Evolutionary conservation across 2,113 vertebrate genomes (phyloP), one percentile per base, ranked within the genome.

Genomic region (Pluvianellus socialis): DNA sequence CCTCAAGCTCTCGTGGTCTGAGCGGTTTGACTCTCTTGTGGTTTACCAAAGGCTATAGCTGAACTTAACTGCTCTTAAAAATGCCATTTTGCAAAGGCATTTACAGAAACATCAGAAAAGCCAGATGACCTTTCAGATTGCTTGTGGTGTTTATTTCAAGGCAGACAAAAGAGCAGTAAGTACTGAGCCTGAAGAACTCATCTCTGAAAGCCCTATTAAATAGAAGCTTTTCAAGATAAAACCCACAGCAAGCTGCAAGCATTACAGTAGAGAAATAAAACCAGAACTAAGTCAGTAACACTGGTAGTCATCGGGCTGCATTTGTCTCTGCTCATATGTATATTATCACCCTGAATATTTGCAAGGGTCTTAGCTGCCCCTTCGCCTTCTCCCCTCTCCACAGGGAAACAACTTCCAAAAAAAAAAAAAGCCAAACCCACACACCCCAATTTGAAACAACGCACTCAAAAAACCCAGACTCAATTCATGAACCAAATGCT

Each of bases 31-130:
- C 47, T 67, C 66, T 83, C 42, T n/a, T 84, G 88, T 81, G 86
- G 91, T 79, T 97, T 91, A 75, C 95, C 86, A 79, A 81, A 92
- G 86, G 95, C 86, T 89, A 28, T 3, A 79, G 75, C 90, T 96
- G 94, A 92, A 95, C 80, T 92, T 94, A 94, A 94, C 88, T 71
- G 73, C 83, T 92, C 87, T 92, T 79, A 91, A 95, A 96, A 97
- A 95, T 92, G 84, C 62, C 84, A 85, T 76, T 92, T 95, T 91
- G 81, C 50, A 85, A 91, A 96, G 79, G 80, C 83, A 65, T 91
- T 96, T 93, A 63, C 65, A 81, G 94, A 87, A 82, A 91, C 77
- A 83, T 73, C 45, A 86, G 71, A 61, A 87, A 95, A 92, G 79
- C 53, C 45, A 50, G 81, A 80, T 96, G 96, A 96, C 94, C 95